Percentiles rank a stretch among this genome's conserved stretches.
phyloP scores from a whole-genome alignment of 2,888 invertebrate genomes.

The Zele albiditarsus region DNA sequence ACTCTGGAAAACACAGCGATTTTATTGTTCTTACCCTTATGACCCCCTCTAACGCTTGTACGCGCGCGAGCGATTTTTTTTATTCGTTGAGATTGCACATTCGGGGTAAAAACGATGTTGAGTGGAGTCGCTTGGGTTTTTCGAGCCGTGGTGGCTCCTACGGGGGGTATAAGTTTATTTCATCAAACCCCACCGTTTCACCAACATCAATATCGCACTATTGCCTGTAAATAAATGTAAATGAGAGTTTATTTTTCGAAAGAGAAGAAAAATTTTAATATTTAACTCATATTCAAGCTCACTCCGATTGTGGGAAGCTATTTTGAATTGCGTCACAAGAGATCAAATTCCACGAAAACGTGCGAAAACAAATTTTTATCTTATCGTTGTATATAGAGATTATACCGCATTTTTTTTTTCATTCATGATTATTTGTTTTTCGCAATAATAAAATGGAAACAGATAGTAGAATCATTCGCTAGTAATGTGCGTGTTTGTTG shows the following conservation, averaged over 20 bases:
- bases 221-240: neutral
- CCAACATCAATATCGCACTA: neutral
- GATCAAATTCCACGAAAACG: constrained; percentile 27
- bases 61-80: constrained; percentile 13
- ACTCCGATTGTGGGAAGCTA: no score
- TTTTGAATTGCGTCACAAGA: neutral
- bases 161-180: constrained; percentile 5
- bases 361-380: constrained; percentile 20
- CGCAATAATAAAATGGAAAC: neutral
- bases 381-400: neutral
- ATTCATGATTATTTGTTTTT: neutral
- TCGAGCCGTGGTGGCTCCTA: neutral
- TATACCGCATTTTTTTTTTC: neutral
- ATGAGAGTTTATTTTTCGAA: no score
- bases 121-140: neutral
- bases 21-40: constrained; percentile 53
- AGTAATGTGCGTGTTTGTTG: neutral
- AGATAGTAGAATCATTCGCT: neutral
- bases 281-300: constrained; percentile 3
- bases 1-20: constrained; percentile 56
- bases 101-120: constrained; percentile 33
- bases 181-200: neutral
- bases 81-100: constrained; percentile 39
- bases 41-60: constrained; percentile 25
- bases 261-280: neutral